These are phyloP conservation scores for Strigops habroptila DNA, from an alignment of 2,113 vertebrate genomes.

Conservation along the genomic window DNA sequence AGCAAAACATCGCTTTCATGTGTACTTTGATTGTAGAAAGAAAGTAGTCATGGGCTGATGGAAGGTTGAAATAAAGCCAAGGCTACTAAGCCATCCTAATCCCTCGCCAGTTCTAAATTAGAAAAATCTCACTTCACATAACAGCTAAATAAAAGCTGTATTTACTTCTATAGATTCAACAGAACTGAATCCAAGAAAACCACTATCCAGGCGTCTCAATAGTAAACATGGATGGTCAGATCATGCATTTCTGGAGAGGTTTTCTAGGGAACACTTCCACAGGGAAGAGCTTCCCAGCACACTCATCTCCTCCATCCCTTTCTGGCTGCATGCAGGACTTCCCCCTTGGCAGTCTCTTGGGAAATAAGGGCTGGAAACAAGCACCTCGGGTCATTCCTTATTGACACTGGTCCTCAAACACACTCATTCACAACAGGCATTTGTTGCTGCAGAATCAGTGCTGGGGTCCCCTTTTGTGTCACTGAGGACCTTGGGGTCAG, in stretches of 20 bases:
- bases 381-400: conserved; percentile 13
- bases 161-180: not conserved
- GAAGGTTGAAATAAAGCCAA: not conserved
- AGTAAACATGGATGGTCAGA: not conserved
- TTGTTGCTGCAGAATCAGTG: not conserved
- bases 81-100: not conserved
- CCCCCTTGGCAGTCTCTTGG: not conserved
- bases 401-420: conserved; percentile 33
- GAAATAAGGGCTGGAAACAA: conserved; percentile 7
- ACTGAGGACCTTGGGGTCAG: conserved; percentile 9
- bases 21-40: not conserved
- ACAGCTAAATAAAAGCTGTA: not conserved
- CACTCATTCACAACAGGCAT: conserved; percentile 26
- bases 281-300: not conserved
- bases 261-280: not conserved
- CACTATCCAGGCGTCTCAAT: not conserved
- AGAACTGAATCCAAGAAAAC: not conserved
- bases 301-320: not conserved
- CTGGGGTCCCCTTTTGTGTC: conserved; percentile 26
- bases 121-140: not conserved
- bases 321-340: not conserved
- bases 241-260: not conserved
- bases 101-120: not conserved
- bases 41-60: not conserved
- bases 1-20: conserved; percentile 14